A percentile compares a stretch with the other conserved stretches of the same genome.
These are phyloP conservation scores for Linepithema humile DNA, from an alignment of 1,140 invertebrate genomes.

Conservation along the genomic window DNA sequence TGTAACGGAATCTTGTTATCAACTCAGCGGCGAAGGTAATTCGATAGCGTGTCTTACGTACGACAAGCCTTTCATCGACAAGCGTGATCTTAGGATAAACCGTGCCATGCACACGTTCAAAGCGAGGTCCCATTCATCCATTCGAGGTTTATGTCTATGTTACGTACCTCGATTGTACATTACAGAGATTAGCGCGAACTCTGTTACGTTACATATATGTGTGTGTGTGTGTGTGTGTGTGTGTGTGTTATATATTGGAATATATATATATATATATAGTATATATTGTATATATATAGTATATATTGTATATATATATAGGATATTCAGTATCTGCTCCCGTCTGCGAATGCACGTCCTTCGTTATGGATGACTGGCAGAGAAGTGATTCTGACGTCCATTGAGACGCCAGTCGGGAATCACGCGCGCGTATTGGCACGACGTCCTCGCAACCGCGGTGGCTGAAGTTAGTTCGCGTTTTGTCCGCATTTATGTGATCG, in stretches of 20 bases:
- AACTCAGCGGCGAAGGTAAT: not conserved
- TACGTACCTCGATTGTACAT: slow-evolving; percentile 42
- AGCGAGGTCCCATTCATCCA: slow-evolving; percentile 38
- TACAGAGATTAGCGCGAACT: slow-evolving; percentile 55
- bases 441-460: slow-evolving; percentile 34
- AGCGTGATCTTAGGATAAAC: slow-evolving; percentile 47
- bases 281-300: too few relatives aligned
- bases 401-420: slow-evolving; percentile 58
- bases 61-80: slow-evolving; percentile 51
- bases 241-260: too few relatives aligned
- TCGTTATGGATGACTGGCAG: slow-evolving; percentile 60
- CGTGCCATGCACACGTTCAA: slow-evolving; percentile 38
- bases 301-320: too few relatives aligned
- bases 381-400: slow-evolving; percentile 61
- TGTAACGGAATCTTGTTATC: slow-evolving; percentile 35
- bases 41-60: slow-evolving; percentile 23
- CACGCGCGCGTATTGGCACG: slow-evolving; percentile 49
- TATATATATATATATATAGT: too few relatives aligned
- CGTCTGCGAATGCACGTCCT: slow-evolving; percentile 55
- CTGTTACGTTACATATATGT: slow-evolving; percentile 38
- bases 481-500: slow-evolving; percentile 59
- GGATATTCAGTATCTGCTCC: slow-evolving; percentile 57
- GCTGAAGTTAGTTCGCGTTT: slow-evolving; percentile 58
- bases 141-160: slow-evolving; percentile 47
- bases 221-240: too few relatives aligned